A percentile compares a stretch with the other conserved stretches of the same genome.
Evolutionary conservation across 2,113 vertebrate genomes (phyloP).

Genomic region (Leptodactylus fuscus): DNA sequence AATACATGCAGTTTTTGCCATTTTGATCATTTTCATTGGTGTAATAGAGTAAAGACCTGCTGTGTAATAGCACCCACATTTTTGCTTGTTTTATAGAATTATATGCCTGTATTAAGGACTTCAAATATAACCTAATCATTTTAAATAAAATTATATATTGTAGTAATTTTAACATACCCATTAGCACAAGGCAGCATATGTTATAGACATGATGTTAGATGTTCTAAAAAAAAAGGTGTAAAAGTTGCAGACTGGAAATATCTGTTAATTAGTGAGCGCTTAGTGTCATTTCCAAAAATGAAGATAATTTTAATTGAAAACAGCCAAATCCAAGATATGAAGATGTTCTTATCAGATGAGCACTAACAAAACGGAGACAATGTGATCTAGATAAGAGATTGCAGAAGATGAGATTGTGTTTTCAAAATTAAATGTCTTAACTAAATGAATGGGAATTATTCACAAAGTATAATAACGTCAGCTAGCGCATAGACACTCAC

Average conservation of each 20-base stretch:
- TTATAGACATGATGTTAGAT: background rate
- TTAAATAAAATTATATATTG: background rate
- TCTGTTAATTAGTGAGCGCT: conserved; percentile 4
- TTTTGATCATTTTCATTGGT: too few relatives aligned
- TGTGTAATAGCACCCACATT: too few relatives aligned
- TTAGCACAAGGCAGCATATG: background rate
- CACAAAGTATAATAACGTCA: background rate
- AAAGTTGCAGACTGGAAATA: background rate
- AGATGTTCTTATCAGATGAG: conserved; percentile 11
- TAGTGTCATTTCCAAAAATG: background rate
- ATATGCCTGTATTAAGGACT: background rate
- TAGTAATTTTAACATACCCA: background rate
- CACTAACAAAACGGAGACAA: background rate
- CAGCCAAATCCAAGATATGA: background rate
- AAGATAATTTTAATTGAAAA: conserved; percentile 20
- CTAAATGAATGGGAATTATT: conserved; percentile 11
- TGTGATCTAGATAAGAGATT: conserved; percentile 15
- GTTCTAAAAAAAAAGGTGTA: background rate
- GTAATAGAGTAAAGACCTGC: too few relatives aligned
- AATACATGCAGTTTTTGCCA: too few relatives aligned
- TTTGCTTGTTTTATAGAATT: too few relatives aligned
- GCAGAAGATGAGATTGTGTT: background rate
- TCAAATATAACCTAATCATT: background rate
- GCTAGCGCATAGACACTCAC: background rate
- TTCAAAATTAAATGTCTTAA: conserved; percentile 13